Conservation (phyloP, 2,888 invertebrate genomes). For the Papilio demoleus region DNA sequence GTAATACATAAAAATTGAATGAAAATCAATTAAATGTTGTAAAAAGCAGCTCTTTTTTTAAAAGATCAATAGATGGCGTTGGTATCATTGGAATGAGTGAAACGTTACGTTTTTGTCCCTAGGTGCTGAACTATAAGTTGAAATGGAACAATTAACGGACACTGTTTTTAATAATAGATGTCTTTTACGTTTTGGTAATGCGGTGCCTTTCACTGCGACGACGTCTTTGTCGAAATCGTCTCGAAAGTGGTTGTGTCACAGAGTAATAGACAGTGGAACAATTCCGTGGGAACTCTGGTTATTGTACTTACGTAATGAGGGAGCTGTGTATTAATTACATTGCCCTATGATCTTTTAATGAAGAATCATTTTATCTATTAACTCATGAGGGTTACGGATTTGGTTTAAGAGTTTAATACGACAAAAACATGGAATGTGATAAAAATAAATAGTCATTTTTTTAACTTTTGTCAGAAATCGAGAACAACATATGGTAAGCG, state of each 20-base stretch:
- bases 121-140: not conserved
- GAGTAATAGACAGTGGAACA: not conserved
- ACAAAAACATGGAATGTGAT: no score
- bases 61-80: not conserved
- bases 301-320: conserved; percentile 25
- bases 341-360: not conserved
- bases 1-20: no score
- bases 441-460: not conserved
- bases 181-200: conserved; percentile 22
- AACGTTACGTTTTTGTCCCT: not conserved
- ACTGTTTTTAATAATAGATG: conserved; percentile 23
- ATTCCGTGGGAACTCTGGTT: conserved; percentile 33
- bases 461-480: not conserved
- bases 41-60: not conserved
- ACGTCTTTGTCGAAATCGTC: conserved; percentile 21
- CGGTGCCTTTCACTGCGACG: conserved; percentile 32
- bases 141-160: conserved; percentile 22
- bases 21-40: no score
- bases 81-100: not conserved
- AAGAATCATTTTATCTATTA: not conserved
- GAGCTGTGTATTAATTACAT: not conserved
- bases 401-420: not conserved
- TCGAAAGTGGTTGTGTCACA: conserved; percentile 40
- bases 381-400: not conserved
- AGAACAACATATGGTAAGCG: not conserved